Evolutionary conservation across 2,113 vertebrate genomes (phyloP).

Genomic region (Urocolius indicus): DNA sequence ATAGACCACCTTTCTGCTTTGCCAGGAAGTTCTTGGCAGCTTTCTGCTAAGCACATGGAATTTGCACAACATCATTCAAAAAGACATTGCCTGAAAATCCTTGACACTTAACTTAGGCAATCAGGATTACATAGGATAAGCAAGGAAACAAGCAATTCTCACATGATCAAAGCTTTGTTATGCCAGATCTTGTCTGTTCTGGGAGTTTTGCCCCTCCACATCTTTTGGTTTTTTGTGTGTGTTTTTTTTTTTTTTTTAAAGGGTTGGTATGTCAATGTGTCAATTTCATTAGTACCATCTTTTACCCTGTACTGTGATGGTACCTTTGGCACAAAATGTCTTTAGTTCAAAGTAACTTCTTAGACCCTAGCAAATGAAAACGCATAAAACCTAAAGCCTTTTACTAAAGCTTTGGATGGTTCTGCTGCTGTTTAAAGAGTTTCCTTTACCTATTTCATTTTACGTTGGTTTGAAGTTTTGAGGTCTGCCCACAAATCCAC

Average conservation of each 20-base stretch:
- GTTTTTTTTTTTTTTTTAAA: neutral
- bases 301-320: neutral
- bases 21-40: neutral
- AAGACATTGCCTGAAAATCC: neutral
- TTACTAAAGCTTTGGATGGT: neutral
- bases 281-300: neutral
- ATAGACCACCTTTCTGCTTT: neutral
- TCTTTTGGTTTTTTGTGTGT: neutral
- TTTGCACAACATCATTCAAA: neutral
- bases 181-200: neutral
- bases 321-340: neutral
- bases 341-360: neutral
- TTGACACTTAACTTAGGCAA: neutral
- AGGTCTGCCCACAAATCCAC: neutral
- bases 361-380: neutral
- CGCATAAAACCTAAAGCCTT: neutral
- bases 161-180: neutral
- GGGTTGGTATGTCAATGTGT: fast-evolving
- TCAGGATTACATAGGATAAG: neutral
- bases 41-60: neutral
- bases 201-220: neutral
- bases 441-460: neutral
- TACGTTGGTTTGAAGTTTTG: neutral
- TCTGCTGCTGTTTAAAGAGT: neutral
- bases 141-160: neutral